Base-by-base conservation (phyloP, 2,113 vertebrate species). In the Cichladusa arquata region DNA sequence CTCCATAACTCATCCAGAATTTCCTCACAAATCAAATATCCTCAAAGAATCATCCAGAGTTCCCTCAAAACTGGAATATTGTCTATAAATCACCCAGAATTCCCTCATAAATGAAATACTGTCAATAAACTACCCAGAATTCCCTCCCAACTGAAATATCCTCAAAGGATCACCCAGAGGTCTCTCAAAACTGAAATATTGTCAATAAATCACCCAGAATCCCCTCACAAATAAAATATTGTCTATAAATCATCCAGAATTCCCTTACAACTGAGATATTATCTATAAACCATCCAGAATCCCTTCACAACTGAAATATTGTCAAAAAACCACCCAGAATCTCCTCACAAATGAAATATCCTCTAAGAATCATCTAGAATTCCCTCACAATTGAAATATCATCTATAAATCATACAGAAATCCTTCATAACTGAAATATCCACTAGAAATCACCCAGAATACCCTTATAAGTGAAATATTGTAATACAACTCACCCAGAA, bases 221-320 rank as follows among this genome's bases (percentile, higher is more conserved):
- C 12, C 8, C 13, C 12, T 33, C 16, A 26, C 4, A 40, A 33
- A 0, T 33, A 5, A 20, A 15, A 6, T 26, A 12, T 9, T 0
- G 0, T 12, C 20, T 1, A 6, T 1, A 3, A 25, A 25, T 0
- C 5, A 42, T 1, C 24, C 18, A 73, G 9, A 44, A 44, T 15
- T 15, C 5, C 10, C 18, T 26, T 3, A 25, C 7, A 45, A 18
- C 1, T 25, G 15, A 13, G 11, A 3, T 66, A 25, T 1, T 0
- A 0, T 22, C 26, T 5, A 16, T 1, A 3, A 23, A 29, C 3
- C 19, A 16, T 3, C 10, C 57, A 26, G 14, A 38, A 29, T 12
- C 16, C 26, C 26, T 4, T 50, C 42, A 66, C 5, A 66, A 66
- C 7, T 45, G 31, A 45, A n/a, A n/a, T n/a, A 25, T 7, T 2